Base-by-base conservation (phyloP, 64 coral and sea anemone species). In the Stylophora pistillata region DNA sequence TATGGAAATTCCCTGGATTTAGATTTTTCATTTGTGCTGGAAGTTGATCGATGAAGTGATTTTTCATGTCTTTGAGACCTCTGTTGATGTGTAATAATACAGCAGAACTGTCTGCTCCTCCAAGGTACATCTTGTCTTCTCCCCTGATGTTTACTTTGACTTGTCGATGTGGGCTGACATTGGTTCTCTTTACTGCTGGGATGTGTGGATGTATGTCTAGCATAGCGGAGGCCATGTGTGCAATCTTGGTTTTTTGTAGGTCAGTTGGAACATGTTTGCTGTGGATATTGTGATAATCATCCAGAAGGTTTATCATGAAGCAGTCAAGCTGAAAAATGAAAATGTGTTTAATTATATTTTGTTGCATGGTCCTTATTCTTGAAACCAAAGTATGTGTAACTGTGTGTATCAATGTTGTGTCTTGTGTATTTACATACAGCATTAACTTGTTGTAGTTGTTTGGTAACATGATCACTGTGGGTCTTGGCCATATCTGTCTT, bases 181-280 rank as follows among this genome's bases (percentile, higher is more conserved):
- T 61, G 58, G 58, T 61, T 61, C 10, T 61, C 58, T 61, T 61
- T 73, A 73, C 7, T 15, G 71, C 25, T 32, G 29, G 71, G n/a
- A 76, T 53, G 41, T 55, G 74, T 47, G 74, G 16, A 76, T 82
- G 79, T 62, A 82, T 66, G 61, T 82, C 79, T 31, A 58, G 18
- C 82, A 91, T 78, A 4, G 81, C 63, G 21, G 89, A 85, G 53
- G 89, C 89, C 89, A 91, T 86, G 29, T 91, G 89, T 78, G 89
- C 58, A 13, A 86, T 34, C 55, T 91, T 91, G 81, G 56, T 86
- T 41, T 86, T 91, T 30, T 71, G 21, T 14, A 86, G 59, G 72
- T 78, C 58, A n/a, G 73, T 76, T 63, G 89, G 89, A 29, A 86
- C 81, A 20, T 86, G 76, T 78, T 13, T 91, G 1, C n/a, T 63